Conservation (phyloP, 2,888 invertebrate species). For the Lydus trimaculatus region DNA sequence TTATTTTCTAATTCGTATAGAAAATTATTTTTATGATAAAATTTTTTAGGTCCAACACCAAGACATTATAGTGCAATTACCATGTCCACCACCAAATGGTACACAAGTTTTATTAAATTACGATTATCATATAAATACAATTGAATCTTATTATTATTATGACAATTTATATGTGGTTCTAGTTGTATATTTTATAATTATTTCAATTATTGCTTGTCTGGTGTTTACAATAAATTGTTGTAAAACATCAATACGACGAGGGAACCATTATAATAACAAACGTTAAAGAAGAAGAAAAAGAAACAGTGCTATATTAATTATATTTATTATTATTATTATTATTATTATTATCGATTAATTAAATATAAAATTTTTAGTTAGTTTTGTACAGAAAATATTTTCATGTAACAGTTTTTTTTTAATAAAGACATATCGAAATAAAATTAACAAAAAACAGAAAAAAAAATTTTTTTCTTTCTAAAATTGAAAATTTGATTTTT, state of each 20-base stretch:
- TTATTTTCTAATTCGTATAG: too few species aligned
- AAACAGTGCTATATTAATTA: conserved; percentile 3
- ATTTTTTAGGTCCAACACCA: conserved; percentile 76
- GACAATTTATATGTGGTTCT: conserved; percentile 66
- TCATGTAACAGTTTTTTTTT: too few species aligned
- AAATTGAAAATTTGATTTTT: too few species aligned
- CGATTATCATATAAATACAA: conserved; percentile 47
- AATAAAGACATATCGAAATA: too few species aligned
- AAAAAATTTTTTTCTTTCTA: too few species aligned
- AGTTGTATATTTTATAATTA: conserved; percentile 68
- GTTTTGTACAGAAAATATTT: not conserved
- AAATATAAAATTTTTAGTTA: too few species aligned
- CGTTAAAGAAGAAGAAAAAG: too few species aligned
- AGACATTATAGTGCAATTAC: conserved; percentile 85
- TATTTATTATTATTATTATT: not conserved
- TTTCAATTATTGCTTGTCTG: conserved; percentile 68
- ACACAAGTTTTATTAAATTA: conserved; percentile 70
- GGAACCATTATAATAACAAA: not conserved
- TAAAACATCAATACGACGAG: conserved; percentile 45
- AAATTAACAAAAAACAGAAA: too few species aligned
- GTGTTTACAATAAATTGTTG: conserved; percentile 62
- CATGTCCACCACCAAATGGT: conserved; percentile 83
- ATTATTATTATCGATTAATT: not conserved
- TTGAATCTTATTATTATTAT: conserved; percentile 62
- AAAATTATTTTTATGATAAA: conserved; percentile 5